A percentile compares a stretch with the other conserved stretches of the same genome.
Conservation (phyloP, 2,888 invertebrate genomes). For the Volucella inflata region DNA sequence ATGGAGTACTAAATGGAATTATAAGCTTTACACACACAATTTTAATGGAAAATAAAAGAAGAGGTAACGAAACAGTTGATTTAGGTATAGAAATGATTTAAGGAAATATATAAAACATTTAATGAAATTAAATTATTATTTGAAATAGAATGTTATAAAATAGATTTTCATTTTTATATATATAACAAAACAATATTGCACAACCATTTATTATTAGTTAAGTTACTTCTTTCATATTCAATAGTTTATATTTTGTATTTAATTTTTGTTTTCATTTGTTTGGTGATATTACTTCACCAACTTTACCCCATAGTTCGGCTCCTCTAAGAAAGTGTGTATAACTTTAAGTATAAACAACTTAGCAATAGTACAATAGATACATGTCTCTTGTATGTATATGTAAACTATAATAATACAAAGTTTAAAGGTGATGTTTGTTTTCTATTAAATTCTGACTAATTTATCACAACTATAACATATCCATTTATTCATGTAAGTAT, state of each 20-base stretch:
- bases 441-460: constrained; percentile 31
- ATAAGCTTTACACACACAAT: no score
- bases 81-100: no score
- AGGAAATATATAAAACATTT: background rate
- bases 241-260: background rate
- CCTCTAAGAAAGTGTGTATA: constrained; percentile 41
- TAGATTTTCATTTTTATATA: constrained; percentile 14
- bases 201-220: constrained; percentile 63
- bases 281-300: constrained; percentile 43
- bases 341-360: constrained; percentile 42
- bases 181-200: constrained; percentile 56
- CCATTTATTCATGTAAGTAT: constrained; percentile 15
- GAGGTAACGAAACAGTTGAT: no score
- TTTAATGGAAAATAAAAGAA: no score
- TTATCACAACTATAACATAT: constrained; percentile 65
- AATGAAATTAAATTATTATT: background rate
- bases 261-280: constrained; percentile 11
- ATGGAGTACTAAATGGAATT: no score
- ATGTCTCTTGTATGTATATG: constrained; percentile 9
- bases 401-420: constrained; percentile 40
- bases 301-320: constrained; percentile 51
- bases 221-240: constrained; percentile 23
- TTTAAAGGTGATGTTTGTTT: constrained; percentile 9
- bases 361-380: constrained; percentile 4
- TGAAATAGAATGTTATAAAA: background rate